Evolutionary conservation across 2,113 vertebrate species (phyloP).

Genomic region (Eclectus roratus): DNA sequence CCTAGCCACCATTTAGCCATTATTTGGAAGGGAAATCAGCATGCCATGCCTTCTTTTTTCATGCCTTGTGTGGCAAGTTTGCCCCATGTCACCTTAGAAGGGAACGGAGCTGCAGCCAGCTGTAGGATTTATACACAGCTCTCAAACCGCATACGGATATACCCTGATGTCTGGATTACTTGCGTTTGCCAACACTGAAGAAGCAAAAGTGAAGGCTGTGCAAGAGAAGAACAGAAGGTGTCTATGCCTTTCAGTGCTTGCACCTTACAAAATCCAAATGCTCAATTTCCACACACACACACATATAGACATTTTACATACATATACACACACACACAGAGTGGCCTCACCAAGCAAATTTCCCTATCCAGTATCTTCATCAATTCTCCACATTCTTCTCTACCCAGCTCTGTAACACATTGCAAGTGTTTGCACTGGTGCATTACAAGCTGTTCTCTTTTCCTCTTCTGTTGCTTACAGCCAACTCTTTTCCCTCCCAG

Average conservation of each 20-base stretch:
- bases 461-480: background rate
- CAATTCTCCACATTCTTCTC: background rate
- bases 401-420: background rate
- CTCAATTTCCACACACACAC: background rate
- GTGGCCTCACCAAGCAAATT: background rate
- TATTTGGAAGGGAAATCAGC: background rate
- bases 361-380: background rate
- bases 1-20: background rate
- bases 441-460: background rate
- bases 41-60: background rate
- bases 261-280: background rate
- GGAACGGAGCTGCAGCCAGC: background rate
- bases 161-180: background rate
- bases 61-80: background rate
- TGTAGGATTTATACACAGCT: background rate
- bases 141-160: background rate
- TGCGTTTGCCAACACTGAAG: background rate
- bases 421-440: background rate
- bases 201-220: background rate
- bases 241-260: background rate
- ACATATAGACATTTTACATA: rapidly evolving
- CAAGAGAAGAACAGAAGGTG: background rate
- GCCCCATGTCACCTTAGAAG: background rate
- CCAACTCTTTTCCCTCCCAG: background rate
- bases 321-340: rapidly evolving